Base-by-base conservation (phyloP, 2,797 vertebrate genomes). In the Chiloscyllium punctatum region DNA sequence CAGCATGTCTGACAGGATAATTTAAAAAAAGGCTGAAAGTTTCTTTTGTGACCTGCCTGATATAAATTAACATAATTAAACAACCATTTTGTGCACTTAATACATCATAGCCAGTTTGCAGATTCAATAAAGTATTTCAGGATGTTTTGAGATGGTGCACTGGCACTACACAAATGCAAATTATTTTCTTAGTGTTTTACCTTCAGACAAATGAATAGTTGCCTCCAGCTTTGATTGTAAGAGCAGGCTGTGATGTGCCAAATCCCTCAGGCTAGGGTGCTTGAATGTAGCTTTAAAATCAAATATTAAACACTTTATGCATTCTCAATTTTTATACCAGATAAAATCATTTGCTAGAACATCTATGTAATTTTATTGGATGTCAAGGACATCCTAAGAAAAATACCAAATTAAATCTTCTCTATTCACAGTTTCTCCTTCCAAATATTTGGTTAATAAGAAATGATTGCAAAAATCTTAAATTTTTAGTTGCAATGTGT, bases 371-470 rank as follows among this genome's bases (percentile, higher is more conserved):
- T 72, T 94, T 94, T 6, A 9, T 25, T n/a, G 71, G 71, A 42
- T 62, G 27, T 33, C 30, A 16, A 95, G 71, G 11, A 33, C 33
- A 18, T n/a, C 16, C 42, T 15, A n/a, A 57, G 48, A 2, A 53
- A 77, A 77, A 53, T 53, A 74, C 16, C 53, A 71, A 71, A 48
- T 48, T 1, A 33, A 30, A 74, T 8, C 3, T 94, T 94, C 71
- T 15, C 37, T 72, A 69, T 6, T 37, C 42, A 71, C 94, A 72
- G 33, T 53, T 9, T 48, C 69, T 51, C 51, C 42, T 25, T 74
- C 42, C 94, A 94, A 95, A 95, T 53, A 95, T 77, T 57, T 95
- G 71, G 33, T 48, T 23, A 74, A 72, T 51, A 53, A 74, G 74
- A 91, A 88, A 37, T 37, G 18, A 92, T 68, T 92, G 57, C 15